Base-by-base conservation (phyloP, 2,888 invertebrate genomes). In the Philhelius pedissequus region DNA sequence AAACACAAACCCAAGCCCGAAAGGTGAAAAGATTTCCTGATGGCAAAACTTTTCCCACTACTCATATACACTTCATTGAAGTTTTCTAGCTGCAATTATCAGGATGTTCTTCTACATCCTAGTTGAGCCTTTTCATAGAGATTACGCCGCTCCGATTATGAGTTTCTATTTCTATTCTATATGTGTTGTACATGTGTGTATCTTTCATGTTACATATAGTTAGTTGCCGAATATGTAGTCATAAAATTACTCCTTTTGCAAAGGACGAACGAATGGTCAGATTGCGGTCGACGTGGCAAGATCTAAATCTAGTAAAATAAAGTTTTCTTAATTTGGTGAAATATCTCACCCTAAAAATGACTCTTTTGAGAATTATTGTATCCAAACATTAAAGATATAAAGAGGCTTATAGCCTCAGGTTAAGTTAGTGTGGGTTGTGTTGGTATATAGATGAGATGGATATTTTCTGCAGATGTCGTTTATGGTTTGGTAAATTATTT, bases 341-440 rank as follows among this genome's bases (percentile, higher is more conserved):
- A 43, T 74, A 69, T 66, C 74, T 20, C 58, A 30, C 25, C 74
- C 74, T 64, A 20, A 50, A 74, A 78, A 79, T 74, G 74, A 75
- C 64, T 83, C 79, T 74, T 70, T 79, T 74, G 78, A 64, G 83
- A 58, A 52, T 76, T n/a, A n/a, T n/a, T 71, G 25, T 27, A 32
- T 32, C 22, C 20, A 25, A 45, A 43, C 62, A 62, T 62, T 62
- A 43, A 27, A 62, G 62, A 43, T 22, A 30, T 43, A 54, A 69
- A 38, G 13, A 32, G 45, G 56, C 54, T 75, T 81, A 22, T 56
- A 35, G 32, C 27, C 73, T 50, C 15, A 4, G 30, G 60, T 13
- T 20, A 20, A 54, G 43, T 11, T 8, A 1, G 5, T 20, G 20
- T 1, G 35, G 38, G 7, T 11, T 35, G 18, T 6, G 13, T 48